phyloP scores from a whole-genome alignment of 2,797 vertebrate genomes.

The Neostethus bicornis region DNA sequence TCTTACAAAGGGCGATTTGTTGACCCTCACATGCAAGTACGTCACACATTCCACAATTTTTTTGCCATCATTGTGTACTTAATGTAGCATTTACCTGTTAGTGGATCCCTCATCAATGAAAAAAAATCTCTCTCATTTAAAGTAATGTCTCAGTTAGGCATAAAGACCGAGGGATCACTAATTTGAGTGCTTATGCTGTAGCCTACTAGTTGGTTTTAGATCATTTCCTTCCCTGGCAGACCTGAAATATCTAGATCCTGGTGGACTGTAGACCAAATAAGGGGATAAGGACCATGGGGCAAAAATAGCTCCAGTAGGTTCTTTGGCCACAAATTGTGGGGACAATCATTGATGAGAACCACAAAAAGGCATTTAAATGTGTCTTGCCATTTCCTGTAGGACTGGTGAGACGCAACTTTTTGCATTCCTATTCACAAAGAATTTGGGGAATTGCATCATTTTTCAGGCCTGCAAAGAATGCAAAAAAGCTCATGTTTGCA shows the following conservation, averaged over 20 bases:
- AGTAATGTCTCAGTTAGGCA: no score
- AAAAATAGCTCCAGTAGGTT: conserved; percentile 3
- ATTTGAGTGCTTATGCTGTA: no score
- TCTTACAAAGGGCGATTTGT: conserved; percentile 43
- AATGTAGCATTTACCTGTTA: neutral
- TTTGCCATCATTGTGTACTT: neutral
- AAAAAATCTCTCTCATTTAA: no score
- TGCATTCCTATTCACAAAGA: conserved; percentile 53
- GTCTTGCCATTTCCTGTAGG: conserved; percentile 30
- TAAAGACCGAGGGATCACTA: neutral
- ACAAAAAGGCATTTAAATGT: conserved; percentile 40
- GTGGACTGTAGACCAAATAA: neutral
- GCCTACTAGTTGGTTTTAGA: neutral
- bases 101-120: neutral
- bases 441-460: conserved; percentile 66
- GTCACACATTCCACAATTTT: conserved; percentile 12
- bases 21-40: conserved; percentile 81
- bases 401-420: conserved; percentile 39
- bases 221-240: neutral
- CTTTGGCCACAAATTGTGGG: conserved; percentile 9
- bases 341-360: conserved; percentile 22
- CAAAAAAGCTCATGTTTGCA: conserved; percentile 39
- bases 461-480: conserved; percentile 65
- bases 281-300: neutral
- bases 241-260: neutral